These are phyloP conservation scores for Helleia helle DNA, from an alignment of 2,888 invertebrate genomes.

Conservation along the genomic window DNA sequence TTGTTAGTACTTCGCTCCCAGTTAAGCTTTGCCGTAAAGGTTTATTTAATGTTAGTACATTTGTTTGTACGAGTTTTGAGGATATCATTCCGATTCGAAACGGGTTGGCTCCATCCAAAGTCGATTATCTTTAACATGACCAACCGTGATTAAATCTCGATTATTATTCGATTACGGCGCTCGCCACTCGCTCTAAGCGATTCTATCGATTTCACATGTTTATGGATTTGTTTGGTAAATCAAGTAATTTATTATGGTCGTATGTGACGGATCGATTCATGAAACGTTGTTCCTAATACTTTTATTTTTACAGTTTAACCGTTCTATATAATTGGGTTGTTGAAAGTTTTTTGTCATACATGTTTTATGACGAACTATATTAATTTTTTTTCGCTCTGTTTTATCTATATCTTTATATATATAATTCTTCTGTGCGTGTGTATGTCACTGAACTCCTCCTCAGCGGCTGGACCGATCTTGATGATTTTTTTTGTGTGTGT, in stretches of 20 bases:
- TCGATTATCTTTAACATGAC: conserved; percentile 13
- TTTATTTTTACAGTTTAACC: too few relatives aligned
- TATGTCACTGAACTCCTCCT: too few relatives aligned
- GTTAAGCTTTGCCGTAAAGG: too few relatives aligned
- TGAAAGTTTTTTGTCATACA: too few relatives aligned
- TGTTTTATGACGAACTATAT: too few relatives aligned
- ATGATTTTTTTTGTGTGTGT: too few relatives aligned
- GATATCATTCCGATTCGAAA: conserved; percentile 11
- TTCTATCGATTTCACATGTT: conserved; percentile 16
- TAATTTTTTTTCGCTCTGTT: too few relatives aligned
- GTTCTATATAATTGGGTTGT: too few relatives aligned
- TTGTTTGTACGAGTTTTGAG: conserved; percentile 9
- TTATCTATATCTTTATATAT: too few relatives aligned
- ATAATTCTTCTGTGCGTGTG: too few relatives aligned
- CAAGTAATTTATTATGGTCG: conserved; percentile 12
- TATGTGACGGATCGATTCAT: conserved; percentile 5
- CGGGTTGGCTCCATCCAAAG: conserved; percentile 10
- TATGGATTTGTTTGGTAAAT: conserved; percentile 17
- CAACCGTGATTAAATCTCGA: conserved; percentile 22
- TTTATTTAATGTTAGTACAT: background rate
- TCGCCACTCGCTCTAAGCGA: conserved; percentile 12
- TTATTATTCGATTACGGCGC: conserved; percentile 17
- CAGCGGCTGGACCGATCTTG: too few relatives aligned
- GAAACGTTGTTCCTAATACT: background rate
- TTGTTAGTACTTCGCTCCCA: too few relatives aligned